Evolutionary conservation across 1,140 invertebrate genomes (phyloP), one percentile per base, ranked within the genome.

Genomic region (Ectropis grisescens): DNA sequence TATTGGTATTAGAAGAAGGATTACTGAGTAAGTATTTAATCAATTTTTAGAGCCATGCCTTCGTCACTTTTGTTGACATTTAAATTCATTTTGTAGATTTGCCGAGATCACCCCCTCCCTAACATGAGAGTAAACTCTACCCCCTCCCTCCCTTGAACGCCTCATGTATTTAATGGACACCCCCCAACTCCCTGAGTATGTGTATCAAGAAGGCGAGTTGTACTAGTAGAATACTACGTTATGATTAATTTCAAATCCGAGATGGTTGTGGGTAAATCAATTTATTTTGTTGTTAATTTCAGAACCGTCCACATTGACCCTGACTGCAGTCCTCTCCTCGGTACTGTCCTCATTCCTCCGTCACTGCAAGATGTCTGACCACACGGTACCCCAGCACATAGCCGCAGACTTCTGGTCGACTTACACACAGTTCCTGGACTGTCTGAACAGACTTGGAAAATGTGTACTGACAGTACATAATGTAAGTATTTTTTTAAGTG

Each of bases 331-430:
- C 1, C 13, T 80, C 9, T 51, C 66, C 0, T 56, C 68, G 55
- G 71, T 80, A 33, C 67, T 75, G 40, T 75, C 58, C 3, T 62
- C 45, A 11, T 62, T 69, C 24, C 36, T 80, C 2, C 40, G 41
- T 2, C 39, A 69, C 28, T 66, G 44, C 53, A 80, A 75, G 41
- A 75, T 80, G 72, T 64, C 72, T 15, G 72, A 78, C 27, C 75
- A 81, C 40, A 70, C 70, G 0, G 72, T 81, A 0, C 72, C 75
- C 8, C 11, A 55, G 11, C 50, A 50, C 2, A 58, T 78, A 6
- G 58, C 62, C 8, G 55, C 71, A 29, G 72, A 78, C 10, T 81
- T 78, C 13, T 78, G 75, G 75, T 30, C 27, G 0, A 19, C 38
- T 5, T 75, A 57, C 12, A 38, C 58, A 15, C 43, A 50, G 3